phyloP scores from a whole-genome alignment of 2,113 vertebrate genomes.

The Synodontis membranacea region DNA sequence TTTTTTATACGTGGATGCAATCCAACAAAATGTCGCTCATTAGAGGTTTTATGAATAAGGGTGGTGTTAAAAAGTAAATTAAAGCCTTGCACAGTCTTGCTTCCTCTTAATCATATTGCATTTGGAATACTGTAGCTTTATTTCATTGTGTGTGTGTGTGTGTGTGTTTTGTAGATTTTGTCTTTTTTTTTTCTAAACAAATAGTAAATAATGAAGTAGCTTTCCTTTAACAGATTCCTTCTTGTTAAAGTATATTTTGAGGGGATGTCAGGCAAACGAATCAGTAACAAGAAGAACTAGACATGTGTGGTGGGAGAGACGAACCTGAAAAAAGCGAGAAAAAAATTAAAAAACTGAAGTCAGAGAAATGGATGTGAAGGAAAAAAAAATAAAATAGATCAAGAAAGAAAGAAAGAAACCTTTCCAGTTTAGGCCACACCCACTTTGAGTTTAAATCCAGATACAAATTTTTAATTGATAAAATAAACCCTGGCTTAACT shows the following conservation, averaged over 20 bases:
- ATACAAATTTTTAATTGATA: not conserved
- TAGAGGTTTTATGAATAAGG: not conserved
- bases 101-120: too few relatives aligned
- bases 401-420: not conserved
- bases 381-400: not conserved
- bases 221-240: not conserved
- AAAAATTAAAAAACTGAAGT: not conserved
- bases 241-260: not conserved
- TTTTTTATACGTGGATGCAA: not conserved
- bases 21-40: not conserved
- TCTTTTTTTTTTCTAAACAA: not conserved
- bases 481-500: not conserved
- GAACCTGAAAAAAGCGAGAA: not conserved
- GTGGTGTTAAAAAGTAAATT: not conserved
- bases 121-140: not conserved
- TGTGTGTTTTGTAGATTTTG: not conserved
- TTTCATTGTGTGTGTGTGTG: not conserved
- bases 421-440: not conserved
- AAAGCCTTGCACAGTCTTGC: not conserved
- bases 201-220: not conserved
- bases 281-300: not conserved
- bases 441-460: not conserved
- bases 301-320: not conserved
- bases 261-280: not conserved
- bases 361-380: not conserved